Base-by-base conservation (phyloP, 2,113 vertebrate species). In the Otolemur garnettii region DNA sequence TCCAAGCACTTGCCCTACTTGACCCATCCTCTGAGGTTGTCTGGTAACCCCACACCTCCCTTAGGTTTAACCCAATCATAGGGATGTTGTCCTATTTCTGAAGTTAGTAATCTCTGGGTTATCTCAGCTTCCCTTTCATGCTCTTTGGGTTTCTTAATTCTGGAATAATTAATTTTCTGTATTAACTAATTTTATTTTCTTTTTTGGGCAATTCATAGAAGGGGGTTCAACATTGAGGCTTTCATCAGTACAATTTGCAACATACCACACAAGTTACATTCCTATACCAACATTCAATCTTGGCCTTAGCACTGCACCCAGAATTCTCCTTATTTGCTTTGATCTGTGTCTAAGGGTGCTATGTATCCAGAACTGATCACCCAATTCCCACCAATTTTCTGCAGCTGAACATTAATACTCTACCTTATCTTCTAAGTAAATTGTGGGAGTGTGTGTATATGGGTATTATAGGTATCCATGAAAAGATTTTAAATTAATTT, bases 301-400 rank as follows among this genome's bases (percentile, higher is more conserved):
- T 28, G 13, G 24, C 1, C 5, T 79, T 69, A 22, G 38, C 91
- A 59, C 3, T 55, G 38, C 17, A 57, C 30, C 9, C 17, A 59
- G 26, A 78, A 4, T 75, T 57, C 7, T 66, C 24, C 3, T 64
- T 7, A 38, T 80, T 45, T 94, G 45, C 60, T 45, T 21, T 38
- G 42, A n/a, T 86, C 66, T 81, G 59, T 57, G 1, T 66, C 72
- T 60, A 64, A 55, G 14, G 4, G 7, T 5, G 22, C 1, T 62
- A 26, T 93, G 82, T 83, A 74, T 59, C 75, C n/a, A 87, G 75
- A 92, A 94, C 12, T 24, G 64, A 68, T 50, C 18, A 17, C 19
- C 38, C 15, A 60, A 13, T 78, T 69, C 57, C 62, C 50, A 79
- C 14, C 80, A 57, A 7, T 87, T 94, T 94, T 90, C 24, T 90